Conservation (phyloP, 2,797 vertebrate genomes). For the Luscinia luscinia region DNA sequence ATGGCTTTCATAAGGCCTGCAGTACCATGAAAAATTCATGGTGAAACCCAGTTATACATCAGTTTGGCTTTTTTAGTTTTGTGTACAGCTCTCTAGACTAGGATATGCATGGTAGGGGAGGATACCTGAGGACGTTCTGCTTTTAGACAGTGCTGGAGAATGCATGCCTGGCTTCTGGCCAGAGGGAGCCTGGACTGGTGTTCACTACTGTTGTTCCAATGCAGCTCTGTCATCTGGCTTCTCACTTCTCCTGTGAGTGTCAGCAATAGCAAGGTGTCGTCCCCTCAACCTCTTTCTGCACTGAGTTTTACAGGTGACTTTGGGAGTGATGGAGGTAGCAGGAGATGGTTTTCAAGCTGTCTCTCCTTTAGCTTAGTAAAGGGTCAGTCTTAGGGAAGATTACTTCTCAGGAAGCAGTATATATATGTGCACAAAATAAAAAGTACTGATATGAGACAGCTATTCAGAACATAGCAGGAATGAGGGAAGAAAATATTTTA, state of each 20-base stretch:
- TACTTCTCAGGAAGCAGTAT: not conserved
- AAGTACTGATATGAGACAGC: not conserved
- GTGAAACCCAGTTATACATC: not conserved
- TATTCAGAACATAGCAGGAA: not conserved
- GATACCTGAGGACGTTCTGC: not conserved
- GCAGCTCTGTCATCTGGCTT: not conserved
- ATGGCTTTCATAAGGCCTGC: not conserved
- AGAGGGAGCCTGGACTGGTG: not conserved
- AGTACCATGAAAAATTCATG: not conserved
- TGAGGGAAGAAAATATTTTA: not conserved
- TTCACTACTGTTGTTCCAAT: not conserved
- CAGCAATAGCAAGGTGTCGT: not conserved
- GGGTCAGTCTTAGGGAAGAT: not conserved
- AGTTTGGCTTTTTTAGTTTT: not conserved
- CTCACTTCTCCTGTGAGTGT: fast-evolving
- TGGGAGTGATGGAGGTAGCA: not conserved
- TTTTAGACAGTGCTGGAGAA: not conserved
- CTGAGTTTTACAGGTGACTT: not conserved
- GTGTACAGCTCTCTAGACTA: not conserved
- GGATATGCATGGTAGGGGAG: not conserved
- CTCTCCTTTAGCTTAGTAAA: not conserved
- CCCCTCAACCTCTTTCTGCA: not conserved
- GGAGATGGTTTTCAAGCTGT: not conserved
- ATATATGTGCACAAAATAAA: not conserved
- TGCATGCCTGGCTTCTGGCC: not conserved